Base-by-base conservation (phyloP, 1,140 invertebrate species). In the Bathynomus jamesi region DNA sequence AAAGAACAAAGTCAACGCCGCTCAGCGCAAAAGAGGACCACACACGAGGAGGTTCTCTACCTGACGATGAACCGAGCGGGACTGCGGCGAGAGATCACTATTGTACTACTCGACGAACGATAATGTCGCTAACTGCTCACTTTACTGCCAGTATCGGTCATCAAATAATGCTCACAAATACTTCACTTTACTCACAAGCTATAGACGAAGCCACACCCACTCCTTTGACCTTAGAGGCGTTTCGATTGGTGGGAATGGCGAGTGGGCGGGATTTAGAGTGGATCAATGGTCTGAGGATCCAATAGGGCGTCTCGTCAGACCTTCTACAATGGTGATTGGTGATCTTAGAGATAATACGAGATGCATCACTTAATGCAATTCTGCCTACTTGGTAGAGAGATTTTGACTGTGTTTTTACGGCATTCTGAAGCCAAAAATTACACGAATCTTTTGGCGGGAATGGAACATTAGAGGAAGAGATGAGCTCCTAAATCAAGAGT, bases 151-250 rank as follows among this genome's bases (percentile, higher is more conserved):
- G 75, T 68, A 71, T 71, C 70, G 68, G 65, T 73, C 75, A 76
- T 76, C 75, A 76, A 76, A 73, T 76, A 68, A 73, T 76, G 71
- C 75, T 72, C 69, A 73, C 75, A 73, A 76, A 76, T 76, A 76
- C 75, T 76, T 76, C 65, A 73, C 69, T 73, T 73, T 67, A 73
- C 75, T 73, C 67, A 62, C 75, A 67, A 28, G 65, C 71, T 65
- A 69, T 73, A 53, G 30, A 64, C 31, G 61, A 53, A 27, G 40
- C 27, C 75, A 46, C 75, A 69, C 53, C 71, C 71, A 61, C 21
- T 30, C 46, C n/a, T n/a, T n/a, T n/a, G n/a, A n/a, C n/a, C n/a
- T n/a, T n/a, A n/a, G n/a, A n/a, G n/a, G n/a, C n/a, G n/a, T n/a
- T n/a, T n/a, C n/a, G n/a, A n/a, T n/a, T n/a, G n/a, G n/a, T n/a